Evolutionary conservation across 2,888 invertebrate species (phyloP), one percentile per base, ranked within the genome.

Genomic region (Blomia tropicalis): DNA sequence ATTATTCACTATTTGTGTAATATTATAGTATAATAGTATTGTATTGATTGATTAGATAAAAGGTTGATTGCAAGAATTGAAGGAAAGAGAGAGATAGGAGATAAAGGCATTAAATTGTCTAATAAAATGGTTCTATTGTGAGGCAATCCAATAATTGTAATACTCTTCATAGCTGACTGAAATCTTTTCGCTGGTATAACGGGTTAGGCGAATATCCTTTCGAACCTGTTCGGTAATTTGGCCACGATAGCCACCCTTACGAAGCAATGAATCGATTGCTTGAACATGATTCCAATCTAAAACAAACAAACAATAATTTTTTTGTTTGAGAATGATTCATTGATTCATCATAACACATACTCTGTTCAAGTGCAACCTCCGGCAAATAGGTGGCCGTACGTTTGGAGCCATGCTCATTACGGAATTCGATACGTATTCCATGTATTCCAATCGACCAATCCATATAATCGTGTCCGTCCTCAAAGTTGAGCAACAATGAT

Each of bases 321-420:
- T 59, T 4, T 41, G 4, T 29, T 23, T 43, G 25, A 22, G 5
- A 51, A 43, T 23, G 14, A 25, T 25, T 17, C 22, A 2, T 36
- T 41, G 5, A 11, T 7, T 36, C 17, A 36, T 11, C 17, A 17
- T 44, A 5, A 30, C 22, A 2, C 58, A 32, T 41, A 89, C 93
- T 96, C 84, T 98, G 96, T 76, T 98, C 96, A 62, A 84, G 82
- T 68, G 96, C 93, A 69, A 98, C 95, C 78, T 96, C 91, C 60
- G 98, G 98, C 75, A 98, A 79, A 77, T 95, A 99, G 68, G 98
- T 99, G 72, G 98, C 98, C 68, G 92, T 93, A 72, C 91, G 83
- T 74, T 89, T 90, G 71, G 85, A 83, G 67, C 76, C 95, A 86
- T 71, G 91, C 73, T 95, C 93, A 73, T 86, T 92, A 68, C 84